phyloP scores from a whole-genome alignment of 2,888 invertebrate species.

The Incurvaria masculella region DNA sequence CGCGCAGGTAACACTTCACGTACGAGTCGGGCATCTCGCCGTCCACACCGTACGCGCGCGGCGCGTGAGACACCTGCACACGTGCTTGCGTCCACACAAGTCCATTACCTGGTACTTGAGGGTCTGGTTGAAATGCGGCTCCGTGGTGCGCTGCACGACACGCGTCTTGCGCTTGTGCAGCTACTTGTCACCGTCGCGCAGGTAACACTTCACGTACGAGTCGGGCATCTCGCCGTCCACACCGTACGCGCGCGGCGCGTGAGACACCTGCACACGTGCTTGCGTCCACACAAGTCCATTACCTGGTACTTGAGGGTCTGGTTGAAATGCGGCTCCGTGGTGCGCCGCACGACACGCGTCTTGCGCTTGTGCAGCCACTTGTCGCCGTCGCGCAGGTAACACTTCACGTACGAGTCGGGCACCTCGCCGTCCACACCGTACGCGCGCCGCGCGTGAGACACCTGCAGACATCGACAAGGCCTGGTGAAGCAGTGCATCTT shows the following conservation, averaged over 20 bases:
- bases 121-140: too few relatives aligned
- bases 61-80: slow-evolving; percentile 43
- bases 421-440: slow-evolving; percentile 66
- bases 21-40: slow-evolving; percentile 83
- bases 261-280: too few relatives aligned
- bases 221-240: too few relatives aligned
- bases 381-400: slow-evolving; percentile 85
- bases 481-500: too few relatives aligned
- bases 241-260: too few relatives aligned
- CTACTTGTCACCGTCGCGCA: too few relatives aligned
- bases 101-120: too few relatives aligned
- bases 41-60: slow-evolving; percentile 56
- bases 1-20: slow-evolving; percentile 89
- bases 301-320: slow-evolving; percentile 85
- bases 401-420: slow-evolving; percentile 91
- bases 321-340: slow-evolving; percentile 80
- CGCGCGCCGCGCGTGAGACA: slow-evolving; percentile 46
- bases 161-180: too few relatives aligned
- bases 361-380: slow-evolving; percentile 90
- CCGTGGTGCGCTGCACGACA: too few relatives aligned
- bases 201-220: too few relatives aligned
- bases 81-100: too few relatives aligned
- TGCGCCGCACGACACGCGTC: slow-evolving; percentile 79
- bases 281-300: slow-evolving; percentile 18
- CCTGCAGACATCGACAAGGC: slow-evolving; percentile 29